Evolutionary conservation across 2,888 invertebrate species (phyloP).

Genomic region (Portevinia maculata): DNA sequence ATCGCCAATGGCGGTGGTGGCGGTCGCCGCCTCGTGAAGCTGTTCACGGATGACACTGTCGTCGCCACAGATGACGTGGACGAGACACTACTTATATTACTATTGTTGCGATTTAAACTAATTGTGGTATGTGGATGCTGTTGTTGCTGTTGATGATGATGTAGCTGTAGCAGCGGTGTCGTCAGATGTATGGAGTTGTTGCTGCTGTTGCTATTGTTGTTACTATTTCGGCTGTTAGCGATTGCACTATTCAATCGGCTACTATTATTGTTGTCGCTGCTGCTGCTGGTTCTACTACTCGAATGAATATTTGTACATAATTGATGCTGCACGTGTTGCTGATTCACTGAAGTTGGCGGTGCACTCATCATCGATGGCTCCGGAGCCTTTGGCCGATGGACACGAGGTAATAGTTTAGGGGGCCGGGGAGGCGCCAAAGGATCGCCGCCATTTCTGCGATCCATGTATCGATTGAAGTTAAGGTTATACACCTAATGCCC

Average conservation of each 20-base stretch:
- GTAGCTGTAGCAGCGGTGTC: slow-evolving; percentile 62
- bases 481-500: slow-evolving; percentile 83
- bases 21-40: slow-evolving; percentile 81
- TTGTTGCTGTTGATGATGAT: slow-evolving; percentile 75
- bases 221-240: slow-evolving; percentile 66
- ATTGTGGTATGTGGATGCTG: slow-evolving; percentile 55
- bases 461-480: slow-evolving; percentile 84
- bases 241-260: slow-evolving; percentile 50
- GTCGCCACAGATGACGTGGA: slow-evolving; percentile 79
- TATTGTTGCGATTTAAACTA: slow-evolving; percentile 80
- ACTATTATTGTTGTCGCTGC: slow-evolving; percentile 42
- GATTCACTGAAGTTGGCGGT: slow-evolving; percentile 76
- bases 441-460: slow-evolving; percentile 89
- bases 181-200: slow-evolving; percentile 52
- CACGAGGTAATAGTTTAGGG: slow-evolving; percentile 89
- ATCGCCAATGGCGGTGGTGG: slow-evolving; percentile 77
- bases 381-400: slow-evolving; percentile 85
- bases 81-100: slow-evolving; percentile 78
- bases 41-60: slow-evolving; percentile 78
- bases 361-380: slow-evolving; percentile 85
- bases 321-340: slow-evolving; percentile 64
- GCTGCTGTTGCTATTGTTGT: slow-evolving; percentile 74
- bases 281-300: slow-evolving; percentile 48
- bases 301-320: slow-evolving; percentile 68
- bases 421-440: slow-evolving; percentile 90